Evolutionary conservation across 2,888 invertebrate genomes (phyloP).

Genomic region (Thymelicus sylvestris): DNA sequence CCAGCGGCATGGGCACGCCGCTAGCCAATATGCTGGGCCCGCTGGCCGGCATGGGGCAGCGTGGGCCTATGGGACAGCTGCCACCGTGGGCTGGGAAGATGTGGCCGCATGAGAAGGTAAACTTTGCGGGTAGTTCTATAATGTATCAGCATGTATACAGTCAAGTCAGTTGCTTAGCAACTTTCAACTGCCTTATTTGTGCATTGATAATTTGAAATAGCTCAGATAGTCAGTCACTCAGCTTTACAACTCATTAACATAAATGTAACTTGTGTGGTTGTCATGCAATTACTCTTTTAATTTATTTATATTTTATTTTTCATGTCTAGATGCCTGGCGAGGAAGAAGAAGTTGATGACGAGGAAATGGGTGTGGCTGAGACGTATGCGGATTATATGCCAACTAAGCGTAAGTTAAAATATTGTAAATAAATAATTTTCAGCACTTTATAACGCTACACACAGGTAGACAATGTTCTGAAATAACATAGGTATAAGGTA

Average conservation of each 20-base stretch:
- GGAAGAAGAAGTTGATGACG: constrained; percentile 95
- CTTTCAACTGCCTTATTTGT: too few relatives aligned
- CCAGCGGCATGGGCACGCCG: constrained; percentile 77
- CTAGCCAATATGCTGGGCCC: constrained; percentile 73
- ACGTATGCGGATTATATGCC: constrained; percentile 99
- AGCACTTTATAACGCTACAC: too few relatives aligned
- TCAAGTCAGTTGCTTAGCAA: too few relatives aligned
- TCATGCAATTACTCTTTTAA: too few relatives aligned
- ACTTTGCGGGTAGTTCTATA: not conserved
- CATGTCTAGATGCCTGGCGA: constrained; percentile 77
- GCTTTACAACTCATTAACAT: too few relatives aligned
- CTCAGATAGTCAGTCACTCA: too few relatives aligned
- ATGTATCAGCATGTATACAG: too few relatives aligned
- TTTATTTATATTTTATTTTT: not conserved
- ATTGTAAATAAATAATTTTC: not conserved
- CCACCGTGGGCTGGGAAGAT: constrained; percentile 56
- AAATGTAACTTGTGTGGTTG: too few relatives aligned
- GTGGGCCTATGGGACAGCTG: constrained; percentile 57
- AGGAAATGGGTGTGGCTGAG: constrained; percentile 98
- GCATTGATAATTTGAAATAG: too few relatives aligned
- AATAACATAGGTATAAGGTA: too few relatives aligned
- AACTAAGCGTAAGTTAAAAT: constrained; percentile 89
- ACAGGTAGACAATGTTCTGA: too few relatives aligned
- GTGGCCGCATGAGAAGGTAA: constrained; percentile 43
- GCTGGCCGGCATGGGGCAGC: constrained; percentile 57